Conservation (phyloP, 2,888 invertebrate species). For the Athalia rosae region DNA sequence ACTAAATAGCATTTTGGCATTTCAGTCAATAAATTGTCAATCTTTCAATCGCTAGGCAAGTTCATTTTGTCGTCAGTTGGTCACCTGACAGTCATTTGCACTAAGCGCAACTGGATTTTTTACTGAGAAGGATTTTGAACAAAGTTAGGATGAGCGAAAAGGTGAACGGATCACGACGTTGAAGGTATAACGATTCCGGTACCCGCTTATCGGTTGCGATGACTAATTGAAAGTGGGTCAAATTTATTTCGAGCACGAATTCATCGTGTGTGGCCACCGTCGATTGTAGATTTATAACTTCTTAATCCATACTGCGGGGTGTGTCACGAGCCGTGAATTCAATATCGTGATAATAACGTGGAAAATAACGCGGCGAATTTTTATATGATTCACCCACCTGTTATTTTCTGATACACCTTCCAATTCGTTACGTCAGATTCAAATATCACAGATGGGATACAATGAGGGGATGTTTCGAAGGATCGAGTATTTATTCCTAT, state of each 20-base stretch:
- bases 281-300: not conserved
- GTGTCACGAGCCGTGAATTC: not conserved
- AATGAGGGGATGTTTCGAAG: too few species aligned
- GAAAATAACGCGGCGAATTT: not conserved
- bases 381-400: not conserved
- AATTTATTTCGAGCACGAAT: not conserved
- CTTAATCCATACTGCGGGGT: constrained; percentile 1
- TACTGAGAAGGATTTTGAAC: too few species aligned
- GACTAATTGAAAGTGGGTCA: not conserved
- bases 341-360: not conserved
- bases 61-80: too few species aligned
- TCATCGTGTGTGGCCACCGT: not conserved
- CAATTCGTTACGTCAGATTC: not conserved
- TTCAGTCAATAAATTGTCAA: too few species aligned
- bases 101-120: too few species aligned
- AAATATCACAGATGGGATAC: too few species aligned
- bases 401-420: not conserved
- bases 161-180: too few species aligned
- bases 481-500: too few species aligned
- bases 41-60: too few species aligned
- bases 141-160: too few species aligned
- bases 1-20: too few species aligned
- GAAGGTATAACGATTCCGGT: not conserved
- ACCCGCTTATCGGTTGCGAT: not conserved
- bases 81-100: too few species aligned